Evolutionary conservation across 1,140 invertebrate genomes (phyloP).

Genomic region (Asobara japonica): DNA sequence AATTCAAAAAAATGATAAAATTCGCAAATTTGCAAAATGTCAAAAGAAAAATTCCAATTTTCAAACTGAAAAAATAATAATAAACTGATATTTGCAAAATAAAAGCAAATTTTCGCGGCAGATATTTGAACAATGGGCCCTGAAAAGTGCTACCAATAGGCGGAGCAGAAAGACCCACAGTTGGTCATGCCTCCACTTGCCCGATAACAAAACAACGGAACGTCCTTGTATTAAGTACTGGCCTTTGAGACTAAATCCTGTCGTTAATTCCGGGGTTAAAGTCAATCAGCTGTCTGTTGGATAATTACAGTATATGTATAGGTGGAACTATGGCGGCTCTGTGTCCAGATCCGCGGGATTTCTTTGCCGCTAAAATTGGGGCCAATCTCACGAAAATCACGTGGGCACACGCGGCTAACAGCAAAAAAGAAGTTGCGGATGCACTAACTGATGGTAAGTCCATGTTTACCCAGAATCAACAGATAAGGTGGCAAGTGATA

Average conservation of each 20-base stretch:
- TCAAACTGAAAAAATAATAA: too few species aligned
- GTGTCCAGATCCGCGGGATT: constrained; percentile 41
- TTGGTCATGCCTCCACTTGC: not conserved
- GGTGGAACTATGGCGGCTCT: constrained; percentile 37
- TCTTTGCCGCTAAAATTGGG: constrained; percentile 57
- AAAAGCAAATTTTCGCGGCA: too few species aligned
- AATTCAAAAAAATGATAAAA: too few species aligned
- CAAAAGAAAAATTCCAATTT: too few species aligned
- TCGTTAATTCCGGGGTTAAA: not conserved
- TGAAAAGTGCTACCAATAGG: not conserved
- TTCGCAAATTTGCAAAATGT: too few species aligned
- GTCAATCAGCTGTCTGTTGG: not conserved
- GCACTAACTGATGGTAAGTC: constrained; percentile 69
- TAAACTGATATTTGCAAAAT: too few species aligned
- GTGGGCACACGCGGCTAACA: constrained; percentile 89
- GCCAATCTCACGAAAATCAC: constrained; percentile 78
- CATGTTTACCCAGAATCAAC: constrained; percentile 11
- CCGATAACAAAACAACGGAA: constrained; percentile 4
- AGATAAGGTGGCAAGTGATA: too few species aligned
- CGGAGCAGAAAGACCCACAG: not conserved
- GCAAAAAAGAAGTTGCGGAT: constrained; percentile 68
- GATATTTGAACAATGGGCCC: not conserved
- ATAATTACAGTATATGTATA: constrained; percentile 7
- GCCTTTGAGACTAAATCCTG: not conserved
- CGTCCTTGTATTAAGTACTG: not conserved